phyloP scores from a whole-genome alignment of 1,140 invertebrate genomes.

The Orussus abietinus region DNA sequence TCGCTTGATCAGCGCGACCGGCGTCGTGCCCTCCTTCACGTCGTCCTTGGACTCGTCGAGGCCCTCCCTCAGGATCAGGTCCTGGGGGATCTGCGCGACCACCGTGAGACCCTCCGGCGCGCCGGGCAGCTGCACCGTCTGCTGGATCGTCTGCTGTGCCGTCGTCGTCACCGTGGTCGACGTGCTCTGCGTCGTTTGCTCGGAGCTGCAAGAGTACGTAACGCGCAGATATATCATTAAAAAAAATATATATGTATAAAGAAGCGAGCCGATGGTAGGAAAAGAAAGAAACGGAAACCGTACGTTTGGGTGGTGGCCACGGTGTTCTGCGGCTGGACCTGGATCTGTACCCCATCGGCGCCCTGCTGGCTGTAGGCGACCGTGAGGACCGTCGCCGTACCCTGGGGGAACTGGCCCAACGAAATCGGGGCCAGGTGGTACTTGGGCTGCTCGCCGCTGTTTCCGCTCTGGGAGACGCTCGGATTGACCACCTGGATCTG shows the following conservation, averaged over 20 bases:
- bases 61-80: slow-evolving; percentile 58
- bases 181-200: slow-evolving; percentile 51
- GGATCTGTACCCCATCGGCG: slow-evolving; percentile 56
- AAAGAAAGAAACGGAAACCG: slow-evolving; percentile 15
- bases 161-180: slow-evolving; percentile 47
- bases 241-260: slow-evolving; percentile 5
- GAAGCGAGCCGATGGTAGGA: too few species aligned
- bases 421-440: slow-evolving; percentile 68
- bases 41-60: slow-evolving; percentile 54
- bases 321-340: slow-evolving; percentile 51
- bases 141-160: slow-evolving; percentile 46
- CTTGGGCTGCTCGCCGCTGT: slow-evolving; percentile 60
- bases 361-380: slow-evolving; percentile 65
- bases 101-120: slow-evolving; percentile 62
- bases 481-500: slow-evolving; percentile 73
- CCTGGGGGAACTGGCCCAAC: slow-evolving; percentile 54
- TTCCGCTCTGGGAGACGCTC: slow-evolving; percentile 51
- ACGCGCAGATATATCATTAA: neutral
- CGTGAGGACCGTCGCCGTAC: slow-evolving; percentile 63
- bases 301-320: slow-evolving; percentile 53
- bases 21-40: slow-evolving; percentile 49
- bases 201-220: slow-evolving; percentile 32
- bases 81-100: slow-evolving; percentile 63
- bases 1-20: slow-evolving; percentile 55
- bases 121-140: slow-evolving; percentile 49